A percentile compares a stretch with the other conserved stretches of the same genome.
Evolutionary conservation across 2,113 vertebrate species (phyloP).

Genomic region (Pteruthius melanotis): DNA sequence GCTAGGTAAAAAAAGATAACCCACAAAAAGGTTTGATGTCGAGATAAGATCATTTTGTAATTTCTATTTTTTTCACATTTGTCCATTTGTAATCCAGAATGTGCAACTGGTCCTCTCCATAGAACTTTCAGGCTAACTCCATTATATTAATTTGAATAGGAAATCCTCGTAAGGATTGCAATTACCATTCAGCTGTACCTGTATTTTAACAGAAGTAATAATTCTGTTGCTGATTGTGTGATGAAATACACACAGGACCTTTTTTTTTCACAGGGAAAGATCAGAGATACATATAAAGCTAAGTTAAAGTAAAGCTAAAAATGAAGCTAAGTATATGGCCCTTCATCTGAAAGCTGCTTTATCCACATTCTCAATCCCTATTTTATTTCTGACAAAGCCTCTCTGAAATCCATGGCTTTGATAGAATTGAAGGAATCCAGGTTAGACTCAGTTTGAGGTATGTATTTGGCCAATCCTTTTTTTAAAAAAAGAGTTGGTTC

Average conservation of each 20-base stretch:
- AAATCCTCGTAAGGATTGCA: background rate
- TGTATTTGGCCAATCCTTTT: background rate
- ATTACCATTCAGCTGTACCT: background rate
- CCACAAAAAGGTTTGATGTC: background rate
- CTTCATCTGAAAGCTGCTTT: conserved; percentile 15
- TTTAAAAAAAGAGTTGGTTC: background rate
- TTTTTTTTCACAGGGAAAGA: background rate
- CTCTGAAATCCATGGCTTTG: background rate
- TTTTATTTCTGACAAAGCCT: conserved; percentile 43
- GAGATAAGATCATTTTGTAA: background rate
- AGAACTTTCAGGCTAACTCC: background rate
- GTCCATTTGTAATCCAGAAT: conserved; percentile 46
- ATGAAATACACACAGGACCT: background rate
- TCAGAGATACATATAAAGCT: background rate
- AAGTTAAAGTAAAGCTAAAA: conserved; percentile 13
- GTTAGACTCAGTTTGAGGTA: background rate
- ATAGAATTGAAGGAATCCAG: background rate
- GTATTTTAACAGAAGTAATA: background rate
- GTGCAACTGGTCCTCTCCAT: background rate
- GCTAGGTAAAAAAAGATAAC: conserved; percentile 43
- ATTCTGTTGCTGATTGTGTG: background rate
- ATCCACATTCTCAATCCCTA: background rate
- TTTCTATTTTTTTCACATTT: conserved; percentile 53
- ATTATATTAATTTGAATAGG: background rate
- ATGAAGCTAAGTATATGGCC: background rate